phyloP scores from a whole-genome alignment of 2,113 vertebrate genomes.

The Anarrhichthys ocellatus region DNA sequence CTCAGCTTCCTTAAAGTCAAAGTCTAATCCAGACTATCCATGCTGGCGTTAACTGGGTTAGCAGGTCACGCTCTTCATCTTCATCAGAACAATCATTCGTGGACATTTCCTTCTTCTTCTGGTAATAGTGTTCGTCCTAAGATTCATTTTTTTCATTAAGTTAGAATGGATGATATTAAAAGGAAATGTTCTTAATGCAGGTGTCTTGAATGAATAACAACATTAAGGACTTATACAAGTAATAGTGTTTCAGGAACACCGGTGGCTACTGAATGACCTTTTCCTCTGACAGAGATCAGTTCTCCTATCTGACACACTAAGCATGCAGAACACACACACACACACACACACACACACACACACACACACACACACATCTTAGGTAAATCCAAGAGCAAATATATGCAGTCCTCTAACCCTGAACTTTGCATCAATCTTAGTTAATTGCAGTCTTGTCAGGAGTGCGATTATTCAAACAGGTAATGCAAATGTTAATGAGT shows the following conservation, averaged over 20 bases:
- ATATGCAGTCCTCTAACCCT: conserved; percentile 87
- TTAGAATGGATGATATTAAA: neutral
- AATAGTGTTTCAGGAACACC: conserved; percentile 8
- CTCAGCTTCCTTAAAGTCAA: conserved; percentile 59
- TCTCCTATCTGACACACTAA: conserved; percentile 58
- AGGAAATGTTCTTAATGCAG: neutral
- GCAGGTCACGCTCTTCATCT: conserved; percentile 66
- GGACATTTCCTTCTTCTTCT: neutral
- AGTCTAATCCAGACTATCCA: conserved; percentile 70
- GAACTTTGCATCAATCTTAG: conserved; percentile 99
- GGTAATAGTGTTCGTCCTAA: neutral
- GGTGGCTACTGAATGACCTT: conserved; percentile 63
- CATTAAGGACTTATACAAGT: neutral
- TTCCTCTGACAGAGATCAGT: conserved; percentile 71
- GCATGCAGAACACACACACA: conserved; percentile 25
- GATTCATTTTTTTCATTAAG: neutral
- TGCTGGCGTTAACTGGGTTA: conserved; percentile 71
- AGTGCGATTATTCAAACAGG: conserved; percentile 99
- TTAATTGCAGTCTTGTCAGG: conserved; percentile 99
- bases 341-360: conserved; percentile 28
- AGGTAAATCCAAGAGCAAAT: conserved; percentile 72
- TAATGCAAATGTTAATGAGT: conserved; percentile 99
- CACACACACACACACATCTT: conserved; percentile 30
- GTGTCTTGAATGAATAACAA: neutral
- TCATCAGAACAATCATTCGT: conserved; percentile 7